Conservation (phyloP, 2,888 invertebrate species). For the Ischnura elegans region DNA sequence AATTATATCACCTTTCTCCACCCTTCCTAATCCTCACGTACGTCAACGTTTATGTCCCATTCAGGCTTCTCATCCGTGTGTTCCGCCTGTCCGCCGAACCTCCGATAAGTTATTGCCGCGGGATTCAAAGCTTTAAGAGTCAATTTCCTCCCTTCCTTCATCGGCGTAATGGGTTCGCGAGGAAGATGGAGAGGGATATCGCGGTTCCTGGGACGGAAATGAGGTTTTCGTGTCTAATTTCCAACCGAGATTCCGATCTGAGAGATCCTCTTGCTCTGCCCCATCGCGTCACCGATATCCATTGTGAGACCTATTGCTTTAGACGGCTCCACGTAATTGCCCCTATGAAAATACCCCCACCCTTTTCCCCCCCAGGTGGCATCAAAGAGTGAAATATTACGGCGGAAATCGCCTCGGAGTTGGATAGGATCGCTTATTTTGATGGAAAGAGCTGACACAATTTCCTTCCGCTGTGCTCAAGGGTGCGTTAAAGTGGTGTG, state of each 20-base stretch:
- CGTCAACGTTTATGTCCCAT: too few species aligned
- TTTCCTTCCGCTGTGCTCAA: too few species aligned
- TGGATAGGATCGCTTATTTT: neutral
- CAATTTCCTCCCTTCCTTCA: neutral
- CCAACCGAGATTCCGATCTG: neutral
- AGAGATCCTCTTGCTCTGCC: neutral
- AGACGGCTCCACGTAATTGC: neutral
- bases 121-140: neutral
- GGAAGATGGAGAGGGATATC: neutral
- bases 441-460: neutral
- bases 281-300: neutral
- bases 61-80: neutral
- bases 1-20: too few species aligned
- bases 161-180: neutral
- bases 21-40: too few species aligned
- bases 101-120: neutral
- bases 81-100: neutral
- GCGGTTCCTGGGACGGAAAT: neutral
- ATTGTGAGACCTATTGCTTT: neutral
- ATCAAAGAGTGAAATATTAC: neutral
- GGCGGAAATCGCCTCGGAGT: neutral
- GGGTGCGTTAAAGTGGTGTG: too few species aligned
- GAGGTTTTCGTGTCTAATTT: slow-evolving; percentile 17
- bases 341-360: neutral
- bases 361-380: neutral